Evolutionary conservation across 2,888 invertebrate genomes (phyloP), one percentile per base, ranked within the genome.

Genomic region (Harpalus rufipes): DNA sequence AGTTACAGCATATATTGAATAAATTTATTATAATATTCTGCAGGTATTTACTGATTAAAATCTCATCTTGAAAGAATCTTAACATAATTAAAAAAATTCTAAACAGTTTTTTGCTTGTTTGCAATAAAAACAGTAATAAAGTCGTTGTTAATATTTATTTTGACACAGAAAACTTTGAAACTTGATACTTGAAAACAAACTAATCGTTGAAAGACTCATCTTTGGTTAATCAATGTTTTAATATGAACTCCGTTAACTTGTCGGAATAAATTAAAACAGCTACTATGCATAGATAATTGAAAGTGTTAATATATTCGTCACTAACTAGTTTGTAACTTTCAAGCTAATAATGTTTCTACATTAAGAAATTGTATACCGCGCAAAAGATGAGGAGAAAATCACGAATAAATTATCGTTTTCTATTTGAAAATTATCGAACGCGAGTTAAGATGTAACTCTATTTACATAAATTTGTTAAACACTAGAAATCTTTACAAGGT

Each of bases 221-320:
- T 58, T 25, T 41, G 51, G 18, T 74, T 51, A 78, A 25, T 58
- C 58, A 78, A 25, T 61, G 41, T 80, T 80, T 59, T 41, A 61
- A 80, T 80, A 59, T 80, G 39, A 80, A 78, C 78, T 58, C 56
- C 78, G 61, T 80, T 80, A 41, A 32, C 80, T 80, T 59, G 59
- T 58, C n/a, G 25, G 80, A 41, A 80, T 61, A 80, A 80, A 80
- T 61, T 80, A 80, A 61, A 80, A 61, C 59, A 80, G 80, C 80
- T 80, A 80, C 41, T 80, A 80, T 80, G 80, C 80, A 80, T 80
- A 80, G 59, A 80, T 59, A 80, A 80, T 80, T 80, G 61, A 80
- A 80, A 80, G 80, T 80, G 59, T 80, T 80, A 80, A 80, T 80
- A 59, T 80, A 80, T 80, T 80, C 80, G 18, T 80, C 16, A 16